Base-by-base conservation (phyloP, 2,797 vertebrate genomes). In the Sparus aurata region DNA sequence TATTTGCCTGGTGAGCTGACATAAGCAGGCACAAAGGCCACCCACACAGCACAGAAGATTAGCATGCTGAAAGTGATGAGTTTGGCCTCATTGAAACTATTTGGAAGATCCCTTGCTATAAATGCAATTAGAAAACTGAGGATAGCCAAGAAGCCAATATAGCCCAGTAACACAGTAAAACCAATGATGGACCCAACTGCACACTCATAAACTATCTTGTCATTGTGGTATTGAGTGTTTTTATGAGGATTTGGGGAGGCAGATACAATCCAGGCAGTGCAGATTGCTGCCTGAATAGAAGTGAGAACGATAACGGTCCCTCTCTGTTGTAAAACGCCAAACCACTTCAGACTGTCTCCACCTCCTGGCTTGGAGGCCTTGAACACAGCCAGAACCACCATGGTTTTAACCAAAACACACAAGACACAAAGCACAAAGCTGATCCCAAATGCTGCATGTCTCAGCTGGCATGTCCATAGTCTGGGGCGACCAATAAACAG, bases 51-150 rank as follows among this genome's bases (percentile, higher is more conserved):
- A 65, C 87, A 93, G 78, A 94, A 94, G 16, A 94, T 90, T 45
- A 94, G 13, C 93, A 94, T 94, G 65, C 94, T 93, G 73, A 94
- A 95, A 11, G 93, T 94, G 65, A 95, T 95, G 41, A 93, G 75
- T 70, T 94, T 94, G 61, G 92, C 93, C 70, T 94, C 94, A 55
- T 94, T 93, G 49, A 95, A 94, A 5, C 79, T 92, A 62, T 94
- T 91, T 17, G 94, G 94, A 45, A 95, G 91, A 54, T 94, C 93
- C 20, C 93, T 89, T 12, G 91, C 89, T 47, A 93, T 30, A 54
- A 94, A 94, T 3, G 94, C 93, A 11, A 94, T 22, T 18, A 94
- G 13, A 55, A 93, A 91, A 22, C 93, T 91, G 11, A 92, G 73
- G 3, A 80, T 8, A 6, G 94, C 93, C 43, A 95, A 58, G 1